A percentile compares a stretch with the other conserved stretches of the same genome.
Evolutionary conservation across 2,797 vertebrate species (phyloP).

Genomic region (Urosaurus nigricauda): DNA sequence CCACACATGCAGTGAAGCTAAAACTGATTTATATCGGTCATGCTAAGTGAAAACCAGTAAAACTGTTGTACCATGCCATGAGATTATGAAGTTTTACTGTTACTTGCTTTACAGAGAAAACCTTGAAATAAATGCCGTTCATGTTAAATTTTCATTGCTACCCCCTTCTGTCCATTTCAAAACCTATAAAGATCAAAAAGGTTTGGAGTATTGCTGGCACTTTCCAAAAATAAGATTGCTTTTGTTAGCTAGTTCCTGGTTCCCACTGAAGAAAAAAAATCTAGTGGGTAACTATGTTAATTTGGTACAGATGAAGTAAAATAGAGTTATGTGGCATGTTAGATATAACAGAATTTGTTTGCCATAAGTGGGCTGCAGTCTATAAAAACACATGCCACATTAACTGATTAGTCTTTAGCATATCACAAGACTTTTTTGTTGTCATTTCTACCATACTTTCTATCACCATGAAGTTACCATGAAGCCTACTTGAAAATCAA

Average conservation of each 20-base stretch:
- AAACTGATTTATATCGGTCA: constrained; percentile 58
- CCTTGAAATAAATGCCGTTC: constrained; percentile 54
- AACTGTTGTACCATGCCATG: constrained; percentile 49
- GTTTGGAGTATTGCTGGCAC: not conserved
- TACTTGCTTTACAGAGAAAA: constrained; percentile 56
- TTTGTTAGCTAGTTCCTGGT: not conserved
- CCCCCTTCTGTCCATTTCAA: not conserved
- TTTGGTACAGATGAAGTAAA: not conserved
- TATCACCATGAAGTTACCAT: not conserved
- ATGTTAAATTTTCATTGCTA: constrained; percentile 52
- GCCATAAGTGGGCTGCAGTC: not conserved
- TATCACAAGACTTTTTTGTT: not conserved
- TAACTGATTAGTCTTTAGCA: not conserved
- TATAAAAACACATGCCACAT: not conserved
- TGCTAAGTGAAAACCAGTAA: constrained; percentile 42
- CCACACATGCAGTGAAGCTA: constrained; percentile 31
- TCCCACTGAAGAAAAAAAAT: not conserved
- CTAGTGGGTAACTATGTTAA: not conserved
- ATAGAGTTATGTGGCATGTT: not conserved
- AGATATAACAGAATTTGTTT: not conserved
- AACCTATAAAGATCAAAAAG: constrained; percentile 1
- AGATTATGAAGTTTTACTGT: constrained; percentile 34
- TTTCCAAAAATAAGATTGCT: not conserved
- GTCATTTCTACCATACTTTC: not conserved
- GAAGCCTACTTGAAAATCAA: not conserved